Base-by-base conservation (phyloP, 2,888 invertebrate genomes). In the Cryptus viduatorius region DNA sequence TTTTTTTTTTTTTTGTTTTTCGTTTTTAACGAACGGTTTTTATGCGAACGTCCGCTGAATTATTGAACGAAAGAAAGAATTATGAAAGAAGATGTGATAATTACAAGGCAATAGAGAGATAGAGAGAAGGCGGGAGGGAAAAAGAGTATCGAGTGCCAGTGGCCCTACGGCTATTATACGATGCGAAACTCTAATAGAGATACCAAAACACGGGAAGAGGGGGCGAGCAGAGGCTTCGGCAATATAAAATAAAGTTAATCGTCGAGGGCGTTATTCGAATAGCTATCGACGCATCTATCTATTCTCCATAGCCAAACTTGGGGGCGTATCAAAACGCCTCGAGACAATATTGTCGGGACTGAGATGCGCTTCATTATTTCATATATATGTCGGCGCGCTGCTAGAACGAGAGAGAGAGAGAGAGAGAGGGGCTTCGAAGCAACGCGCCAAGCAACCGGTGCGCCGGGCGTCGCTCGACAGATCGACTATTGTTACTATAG, bases 181-280 rank as follows among this genome's bases (percentile, higher is more conserved):
- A 78, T 77, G 56, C 73, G 67, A 79, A 72, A 80, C 79, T 86
- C 86, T 89, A 89, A 89, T 88, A 88, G 87, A 88, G 87, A 88
- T 88, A 83, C 86, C 85, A 86, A 86, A 37, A 73, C 79, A 69
- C 83, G 61, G 78, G 84, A 71, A 61, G 44, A 61, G 24, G 14
- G 14, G 68, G 29, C 12, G 19, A 3, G 37, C 10, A 59, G 42
- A 67, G 46, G 44, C 12, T 24, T 0, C 31, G 37, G 67, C 80
- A 80, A 81, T 84, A 84, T 84, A 84, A 84, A 84, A 84, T 81
- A 78, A 81, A 84, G 84, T 84, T 84, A 84, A 84, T 84, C 84
- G 84, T 68, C 73, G 84, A 84, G 84, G 84, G 84, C 84, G 84
- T 80, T 76, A 75, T 76, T 81, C 53, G 59, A 68, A 29, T 31